These are phyloP conservation scores for Achlya flavicornis DNA, from an alignment of 2,888 invertebrate genomes.

Conservation along the genomic window DNA sequence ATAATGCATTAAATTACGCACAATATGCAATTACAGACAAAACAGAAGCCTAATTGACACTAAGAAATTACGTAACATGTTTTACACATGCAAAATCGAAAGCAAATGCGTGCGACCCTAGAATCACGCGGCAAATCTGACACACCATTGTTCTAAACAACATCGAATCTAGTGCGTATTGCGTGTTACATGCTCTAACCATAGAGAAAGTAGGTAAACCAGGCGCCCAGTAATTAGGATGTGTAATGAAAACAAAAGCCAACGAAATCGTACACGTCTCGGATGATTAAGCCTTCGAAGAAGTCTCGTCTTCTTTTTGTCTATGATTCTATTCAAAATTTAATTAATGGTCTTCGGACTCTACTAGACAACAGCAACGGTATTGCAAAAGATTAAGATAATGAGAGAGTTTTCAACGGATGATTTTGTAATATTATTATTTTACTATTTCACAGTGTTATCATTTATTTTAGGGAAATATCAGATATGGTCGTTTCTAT, in stretches of 20 bases:
- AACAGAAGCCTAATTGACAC: background rate
- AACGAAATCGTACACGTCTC: constrained; percentile 5
- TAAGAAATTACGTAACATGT: constrained; percentile 37
- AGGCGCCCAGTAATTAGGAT: constrained; percentile 46
- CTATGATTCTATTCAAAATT: constrained; percentile 42
- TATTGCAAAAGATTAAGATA: constrained; percentile 39
- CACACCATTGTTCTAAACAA: constrained; percentile 52
- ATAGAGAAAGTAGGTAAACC: constrained; percentile 59
- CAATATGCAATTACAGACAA: constrained; percentile 18
- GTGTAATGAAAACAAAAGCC: constrained; percentile 28
- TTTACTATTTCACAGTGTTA: background rate
- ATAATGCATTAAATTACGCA: constrained; percentile 12
- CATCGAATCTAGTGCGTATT: constrained; percentile 41
- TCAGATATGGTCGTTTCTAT: background rate
- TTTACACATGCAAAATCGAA: constrained; percentile 42
- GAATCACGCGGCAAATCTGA: constrained; percentile 34
- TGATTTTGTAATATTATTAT: background rate
- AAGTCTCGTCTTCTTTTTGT: constrained; percentile 29
- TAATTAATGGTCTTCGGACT: constrained; percentile 57
- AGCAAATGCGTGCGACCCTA: constrained; percentile 42
- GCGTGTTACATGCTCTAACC: constrained; percentile 49
- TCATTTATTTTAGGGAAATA: background rate
- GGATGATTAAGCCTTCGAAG: constrained; percentile 5
- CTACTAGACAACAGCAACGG: constrained; percentile 40
- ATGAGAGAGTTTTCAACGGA: constrained; percentile 15